A percentile compares a stretch with the other conserved stretches of the same genome.
Evolutionary conservation across 2,797 vertebrate genomes (phyloP).

Genomic region (Lepus townsendii): DNA sequence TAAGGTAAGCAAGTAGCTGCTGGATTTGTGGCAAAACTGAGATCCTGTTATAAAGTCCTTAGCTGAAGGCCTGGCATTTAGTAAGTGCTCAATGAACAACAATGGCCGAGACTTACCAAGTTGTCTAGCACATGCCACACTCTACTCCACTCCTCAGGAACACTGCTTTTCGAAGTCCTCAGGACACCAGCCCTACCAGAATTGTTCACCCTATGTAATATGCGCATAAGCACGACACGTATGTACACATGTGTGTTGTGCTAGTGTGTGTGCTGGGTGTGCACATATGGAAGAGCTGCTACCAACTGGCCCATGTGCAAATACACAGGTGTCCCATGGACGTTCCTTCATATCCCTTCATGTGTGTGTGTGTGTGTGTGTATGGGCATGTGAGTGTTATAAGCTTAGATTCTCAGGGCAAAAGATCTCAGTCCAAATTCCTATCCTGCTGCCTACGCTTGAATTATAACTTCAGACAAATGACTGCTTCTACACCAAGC

Average conservation of each 20-base stretch:
- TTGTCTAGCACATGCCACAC: not conserved
- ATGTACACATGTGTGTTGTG: not conserved
- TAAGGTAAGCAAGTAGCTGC: not conserved
- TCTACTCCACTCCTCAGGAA: not conserved
- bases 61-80: not conserved
- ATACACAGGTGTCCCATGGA: not conserved
- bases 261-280: not conserved
- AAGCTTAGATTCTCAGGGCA: slow-evolving; percentile 8
- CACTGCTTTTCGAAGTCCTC: not conserved
- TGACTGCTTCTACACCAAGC: not conserved
- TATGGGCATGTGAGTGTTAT: not conserved
- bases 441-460: not conserved
- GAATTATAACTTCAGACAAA: not conserved
- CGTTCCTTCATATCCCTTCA: not conserved
- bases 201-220: not conserved
- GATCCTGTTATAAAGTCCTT: not conserved
- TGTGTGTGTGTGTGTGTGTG: not conserved
- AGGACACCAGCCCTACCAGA: not conserved
- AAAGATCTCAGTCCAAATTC: slow-evolving; percentile 42
- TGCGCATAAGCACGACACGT: not conserved
- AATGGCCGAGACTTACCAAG: not conserved
- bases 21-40: not conserved
- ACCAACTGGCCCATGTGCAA: not conserved
- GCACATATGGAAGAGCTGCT: not conserved
- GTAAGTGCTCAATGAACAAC: not conserved